These are phyloP conservation scores for Myripristis murdjan DNA, from an alignment of 2,797 vertebrate genomes.

Conservation along the genomic window DNA sequence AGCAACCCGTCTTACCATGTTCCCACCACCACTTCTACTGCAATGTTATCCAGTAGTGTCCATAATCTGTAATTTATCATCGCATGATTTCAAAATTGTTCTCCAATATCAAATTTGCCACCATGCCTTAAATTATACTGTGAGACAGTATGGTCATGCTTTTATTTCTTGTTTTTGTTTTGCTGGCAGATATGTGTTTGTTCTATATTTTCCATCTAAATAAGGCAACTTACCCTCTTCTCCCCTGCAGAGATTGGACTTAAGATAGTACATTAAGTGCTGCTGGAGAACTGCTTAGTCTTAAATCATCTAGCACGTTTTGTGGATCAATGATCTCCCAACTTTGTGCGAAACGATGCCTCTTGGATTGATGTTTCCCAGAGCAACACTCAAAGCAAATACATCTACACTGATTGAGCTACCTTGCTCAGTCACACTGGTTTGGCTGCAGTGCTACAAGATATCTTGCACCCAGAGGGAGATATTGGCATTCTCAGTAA, in stretches of 20 bases:
- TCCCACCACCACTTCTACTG: too few relatives aligned
- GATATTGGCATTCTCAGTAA: slow-evolving; percentile 70
- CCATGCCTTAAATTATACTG: too few relatives aligned
- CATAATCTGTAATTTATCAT: too few relatives aligned
- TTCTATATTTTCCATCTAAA: slow-evolving; percentile 9
- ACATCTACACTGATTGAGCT: slow-evolving; percentile 78
- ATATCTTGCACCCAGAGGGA: slow-evolving; percentile 73
- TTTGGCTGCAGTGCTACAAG: slow-evolving; percentile 67
- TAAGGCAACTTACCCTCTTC: slow-evolving; percentile 19
- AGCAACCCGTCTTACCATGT: too few relatives aligned
- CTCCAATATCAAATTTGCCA: too few relatives aligned
- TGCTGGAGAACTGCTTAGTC: slow-evolving; percentile 65
- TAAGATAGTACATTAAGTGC: slow-evolving; percentile 42
- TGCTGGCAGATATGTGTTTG: slow-evolving; percentile 3
- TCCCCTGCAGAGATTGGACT: slow-evolving; percentile 52
- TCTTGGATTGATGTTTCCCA: slow-evolving; percentile 74
- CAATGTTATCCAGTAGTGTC: too few relatives aligned
- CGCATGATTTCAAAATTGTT: too few relatives aligned
- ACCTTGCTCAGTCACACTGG: slow-evolving; percentile 66
- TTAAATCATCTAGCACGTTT: slow-evolving; percentile 78
- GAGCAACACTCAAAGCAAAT: slow-evolving; percentile 71
- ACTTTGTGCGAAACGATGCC: slow-evolving; percentile 57
- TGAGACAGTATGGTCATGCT: background rate
- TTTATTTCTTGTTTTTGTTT: slow-evolving; percentile 23
- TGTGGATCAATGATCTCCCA: slow-evolving; percentile 69